These are phyloP conservation scores for Epinephelus fuscoguttatus DNA, from an alignment of 2,113 vertebrate genomes.

Conservation along the genomic window DNA sequence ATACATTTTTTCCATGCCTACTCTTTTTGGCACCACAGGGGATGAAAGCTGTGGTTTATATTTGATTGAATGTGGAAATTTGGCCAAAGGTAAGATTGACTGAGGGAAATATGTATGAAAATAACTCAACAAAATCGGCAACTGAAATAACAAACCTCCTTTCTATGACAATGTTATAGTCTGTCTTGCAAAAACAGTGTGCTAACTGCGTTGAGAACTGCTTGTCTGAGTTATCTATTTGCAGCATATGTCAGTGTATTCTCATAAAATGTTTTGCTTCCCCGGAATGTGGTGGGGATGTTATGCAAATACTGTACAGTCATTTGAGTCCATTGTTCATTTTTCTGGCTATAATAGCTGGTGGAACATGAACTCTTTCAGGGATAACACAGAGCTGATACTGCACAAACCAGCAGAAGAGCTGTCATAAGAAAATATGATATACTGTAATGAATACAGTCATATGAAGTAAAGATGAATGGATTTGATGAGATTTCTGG, in stretches of 20 bases:
- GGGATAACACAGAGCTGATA: background rate
- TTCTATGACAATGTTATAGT: constrained; percentile 33
- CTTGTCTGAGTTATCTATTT: constrained; percentile 30
- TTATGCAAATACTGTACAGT: constrained; percentile 13
- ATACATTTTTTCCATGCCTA: constrained; percentile 53
- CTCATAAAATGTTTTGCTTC: constrained; percentile 18
- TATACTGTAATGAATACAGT: background rate
- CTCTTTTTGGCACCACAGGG: constrained; percentile 27
- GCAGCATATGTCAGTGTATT: constrained; percentile 12
- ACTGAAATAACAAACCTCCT: constrained; percentile 58
- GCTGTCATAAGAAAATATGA: background rate
- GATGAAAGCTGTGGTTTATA: constrained; percentile 38
- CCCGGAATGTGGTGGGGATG: background rate
- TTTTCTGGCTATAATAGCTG: constrained; percentile 5
- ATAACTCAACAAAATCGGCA: constrained; percentile 25
- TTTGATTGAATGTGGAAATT: constrained; percentile 60
- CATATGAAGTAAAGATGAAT: background rate
- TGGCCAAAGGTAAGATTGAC: constrained; percentile 33
- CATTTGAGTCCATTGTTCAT: constrained; percentile 13
- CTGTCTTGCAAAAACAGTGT: constrained; percentile 14
- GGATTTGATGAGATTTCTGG: constrained; percentile 6
- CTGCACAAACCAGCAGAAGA: background rate
- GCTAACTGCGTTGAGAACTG: constrained; percentile 24
- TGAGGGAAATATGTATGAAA: constrained; percentile 48
- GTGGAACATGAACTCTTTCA: background rate